Base-by-base conservation (phyloP, 2,888 invertebrate species). In the Drosophila seclusa region DNA sequence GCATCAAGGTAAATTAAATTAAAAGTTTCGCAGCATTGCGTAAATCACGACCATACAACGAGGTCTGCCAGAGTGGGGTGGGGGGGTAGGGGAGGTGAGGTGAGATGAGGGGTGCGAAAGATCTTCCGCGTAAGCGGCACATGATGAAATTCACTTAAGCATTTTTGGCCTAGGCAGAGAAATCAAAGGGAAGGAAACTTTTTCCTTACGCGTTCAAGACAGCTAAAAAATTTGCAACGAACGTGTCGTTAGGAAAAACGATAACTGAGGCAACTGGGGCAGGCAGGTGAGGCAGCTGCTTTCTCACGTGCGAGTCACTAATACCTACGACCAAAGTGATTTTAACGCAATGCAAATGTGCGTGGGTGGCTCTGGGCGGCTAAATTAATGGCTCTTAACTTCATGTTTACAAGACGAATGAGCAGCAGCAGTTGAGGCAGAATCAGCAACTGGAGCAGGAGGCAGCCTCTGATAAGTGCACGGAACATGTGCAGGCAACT, bases 331-430 rank as follows among this genome's bases (percentile, higher is more conserved):
- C 70, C 76, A 76, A 83, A 87, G 83, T 87, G 84, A 89, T 87
- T 87, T 89, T 77, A 87, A 82, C 79, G 82, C 87, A 85, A 82
- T 87, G 89, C 83, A 80, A 88, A 87, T 80, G 76, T 31, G 64
- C 27, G 45, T 31, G 32, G 36, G 34, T n/a, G 13, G 36, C 5
- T 4, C 8, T 34, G 70, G 74, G 75, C 63, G 66, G 83, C 68
- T 84, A 87, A 87, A 89, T 88, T 87, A 89, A 88, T 88, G 85
- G 83, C 83, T 82, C 85, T 87, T 80, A 87, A 83, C 83, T 88
- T 80, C 82, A 80, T 88, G 89, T 89, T 88, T 88, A 88, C 87
- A 89, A 89, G 87, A 85, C 82, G 89, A 83, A 88, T 87, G 81
- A 70, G 74, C 65, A 63, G 67, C 50, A 49, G 61, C 27, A 49